Evolutionary conservation across 2,888 invertebrate genomes (phyloP).

Genomic region (Catotricha subobsoleta): DNA sequence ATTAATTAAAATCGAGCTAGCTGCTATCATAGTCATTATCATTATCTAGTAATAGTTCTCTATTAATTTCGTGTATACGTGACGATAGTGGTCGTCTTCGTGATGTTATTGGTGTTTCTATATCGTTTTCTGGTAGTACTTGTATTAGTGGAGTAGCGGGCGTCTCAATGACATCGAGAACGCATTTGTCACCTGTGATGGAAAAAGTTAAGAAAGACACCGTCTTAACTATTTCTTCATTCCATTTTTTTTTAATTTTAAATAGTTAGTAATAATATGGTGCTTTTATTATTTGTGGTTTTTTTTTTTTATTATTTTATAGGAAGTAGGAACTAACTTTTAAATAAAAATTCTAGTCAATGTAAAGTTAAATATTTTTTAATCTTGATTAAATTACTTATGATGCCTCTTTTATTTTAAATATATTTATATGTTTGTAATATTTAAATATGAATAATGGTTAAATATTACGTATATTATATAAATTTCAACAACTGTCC

Average conservation of each 20-base stretch:
- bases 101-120: slow-evolving; percentile 23
- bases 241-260: slow-evolving; percentile 2
- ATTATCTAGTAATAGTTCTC: slow-evolving; percentile 19
- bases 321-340: no score
- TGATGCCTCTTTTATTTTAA: no score
- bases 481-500: no score
- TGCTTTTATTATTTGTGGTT: neutral
- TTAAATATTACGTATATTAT: no score
- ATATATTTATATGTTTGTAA: no score
- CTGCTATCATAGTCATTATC: slow-evolving; percentile 22
- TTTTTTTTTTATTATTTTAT: neutral
- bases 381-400: no score
- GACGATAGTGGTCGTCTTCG: slow-evolving; percentile 29
- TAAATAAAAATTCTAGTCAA: no score
- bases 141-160: slow-evolving; percentile 1
- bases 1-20: no score
- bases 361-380: no score
- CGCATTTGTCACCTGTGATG: slow-evolving; percentile 4
- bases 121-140: neutral
- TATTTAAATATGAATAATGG: no score
- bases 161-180: slow-evolving; percentile 1
- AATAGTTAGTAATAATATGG: neutral
- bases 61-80: slow-evolving; percentile 28
- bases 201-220: no score
- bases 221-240: no score